Conservation (phyloP, 2,113 vertebrate genomes). For the Blennius ocellaris region DNA sequence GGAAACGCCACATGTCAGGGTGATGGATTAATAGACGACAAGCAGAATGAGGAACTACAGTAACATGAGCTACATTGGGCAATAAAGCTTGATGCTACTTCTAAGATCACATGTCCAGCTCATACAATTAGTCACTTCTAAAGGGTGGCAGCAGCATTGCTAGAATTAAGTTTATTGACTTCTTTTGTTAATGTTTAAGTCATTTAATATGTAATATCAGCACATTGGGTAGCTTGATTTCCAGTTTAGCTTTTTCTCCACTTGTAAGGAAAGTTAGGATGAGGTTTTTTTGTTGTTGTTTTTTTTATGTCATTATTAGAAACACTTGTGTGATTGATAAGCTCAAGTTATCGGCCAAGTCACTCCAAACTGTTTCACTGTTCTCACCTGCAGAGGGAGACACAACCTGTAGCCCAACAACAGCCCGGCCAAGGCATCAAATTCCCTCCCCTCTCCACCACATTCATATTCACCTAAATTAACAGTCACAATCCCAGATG, state of each 20-base stretch:
- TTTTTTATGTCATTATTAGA: too few species aligned
- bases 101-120: background rate
- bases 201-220: too few species aligned
- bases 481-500: slow-evolving; percentile 23
- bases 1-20: slow-evolving; percentile 30
- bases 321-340: too few species aligned
- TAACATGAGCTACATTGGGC: background rate
- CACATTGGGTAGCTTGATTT: too few species aligned
- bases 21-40: slow-evolving; percentile 19
- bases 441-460: background rate
- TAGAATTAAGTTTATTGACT: too few species aligned
- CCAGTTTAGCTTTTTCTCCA: too few species aligned
- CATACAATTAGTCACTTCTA: background rate
- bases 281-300: too few species aligned
- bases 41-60: slow-evolving; percentile 1
- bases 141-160: background rate
- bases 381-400: slow-evolving; percentile 74
- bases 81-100: background rate
- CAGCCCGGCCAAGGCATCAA: too few species aligned
- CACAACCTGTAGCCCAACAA: slow-evolving; percentile 21
- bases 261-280: too few species aligned
- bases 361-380: background rate
- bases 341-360: too few species aligned
- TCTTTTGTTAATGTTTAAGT: too few species aligned
- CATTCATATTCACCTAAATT: slow-evolving; percentile 5